phyloP scores from a whole-genome alignment of 2,888 invertebrate species.

The Drosophila ezoana region DNA sequence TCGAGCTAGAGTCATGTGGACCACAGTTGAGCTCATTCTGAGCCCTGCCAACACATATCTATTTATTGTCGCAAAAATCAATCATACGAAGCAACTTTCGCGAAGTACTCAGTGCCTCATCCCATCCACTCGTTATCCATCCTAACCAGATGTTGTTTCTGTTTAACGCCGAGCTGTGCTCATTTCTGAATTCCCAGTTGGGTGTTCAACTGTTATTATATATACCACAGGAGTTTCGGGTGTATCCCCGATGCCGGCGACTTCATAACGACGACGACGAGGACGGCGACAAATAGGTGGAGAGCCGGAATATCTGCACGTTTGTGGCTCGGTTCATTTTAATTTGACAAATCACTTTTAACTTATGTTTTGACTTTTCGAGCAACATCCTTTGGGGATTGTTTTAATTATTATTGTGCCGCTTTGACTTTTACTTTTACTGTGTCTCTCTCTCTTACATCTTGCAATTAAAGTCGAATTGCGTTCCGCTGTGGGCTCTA shows the following conservation, averaged over 20 bases:
- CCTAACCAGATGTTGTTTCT: constrained; percentile 15
- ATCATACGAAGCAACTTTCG: no score
- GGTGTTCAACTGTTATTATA: constrained; percentile 41
- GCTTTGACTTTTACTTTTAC: neutral
- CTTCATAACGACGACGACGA: neutral
- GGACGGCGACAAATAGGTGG: neutral
- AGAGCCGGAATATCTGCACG: neutral
- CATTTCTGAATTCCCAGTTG: constrained; percentile 44
- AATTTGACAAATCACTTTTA: constrained; percentile 70
- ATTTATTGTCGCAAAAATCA: no score
- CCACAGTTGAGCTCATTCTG: no score
- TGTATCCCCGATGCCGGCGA: neutral
- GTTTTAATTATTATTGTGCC: constrained; percentile 63
- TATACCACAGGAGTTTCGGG: constrained; percentile 7
- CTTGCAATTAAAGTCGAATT: constrained; percentile 26
- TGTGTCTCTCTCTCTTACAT: constrained; percentile 4
- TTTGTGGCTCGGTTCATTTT: constrained; percentile 37
- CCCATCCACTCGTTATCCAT: neutral
- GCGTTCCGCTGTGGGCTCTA: constrained; percentile 17
- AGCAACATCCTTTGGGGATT: constrained; percentile 52
- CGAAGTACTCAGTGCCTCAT: no score
- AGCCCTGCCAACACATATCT: no score
- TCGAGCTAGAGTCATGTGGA: no score
- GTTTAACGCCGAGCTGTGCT: neutral
- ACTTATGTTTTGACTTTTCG: constrained; percentile 69